phyloP scores from a whole-genome alignment of 2,113 vertebrate genomes.

The Piaya cayana region DNA sequence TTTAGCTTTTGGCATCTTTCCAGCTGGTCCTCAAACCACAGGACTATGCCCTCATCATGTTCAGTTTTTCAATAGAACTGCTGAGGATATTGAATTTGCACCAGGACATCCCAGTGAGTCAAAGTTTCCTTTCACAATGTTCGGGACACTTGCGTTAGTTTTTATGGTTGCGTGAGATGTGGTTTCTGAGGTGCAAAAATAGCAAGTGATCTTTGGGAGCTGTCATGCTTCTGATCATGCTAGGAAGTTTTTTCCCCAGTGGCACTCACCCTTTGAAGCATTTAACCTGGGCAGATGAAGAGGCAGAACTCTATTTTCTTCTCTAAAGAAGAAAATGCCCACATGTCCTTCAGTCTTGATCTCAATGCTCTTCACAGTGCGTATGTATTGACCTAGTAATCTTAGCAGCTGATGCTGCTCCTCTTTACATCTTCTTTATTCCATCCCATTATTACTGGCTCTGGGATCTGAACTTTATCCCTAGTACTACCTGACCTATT shows the following conservation, averaged over 20 bases:
- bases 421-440: conserved; percentile 6
- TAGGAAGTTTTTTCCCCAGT: not conserved
- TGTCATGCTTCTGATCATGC: not conserved
- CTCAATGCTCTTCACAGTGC: not conserved
- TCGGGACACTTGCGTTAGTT: not conserved
- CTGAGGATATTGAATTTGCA: not conserved
- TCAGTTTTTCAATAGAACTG: not conserved
- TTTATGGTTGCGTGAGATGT: not conserved
- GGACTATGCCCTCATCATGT: not conserved
- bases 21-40: not conserved
- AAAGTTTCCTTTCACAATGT: not conserved
- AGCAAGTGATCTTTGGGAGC: not conserved
- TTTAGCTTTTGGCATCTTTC: not conserved
- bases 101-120: not conserved
- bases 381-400: not conserved
- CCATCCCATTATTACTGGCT: not conserved
- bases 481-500: not conserved
- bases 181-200: not conserved
- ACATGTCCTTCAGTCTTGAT: conserved; percentile 33
- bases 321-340: not conserved
- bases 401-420: not conserved
- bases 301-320: conserved; percentile 17
- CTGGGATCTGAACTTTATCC: not conserved
- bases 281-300: not conserved
- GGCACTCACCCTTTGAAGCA: not conserved